Evolutionary conservation across 2,113 vertebrate species (phyloP).

Genomic region (Pangasianodon hypophthalmus): DNA sequence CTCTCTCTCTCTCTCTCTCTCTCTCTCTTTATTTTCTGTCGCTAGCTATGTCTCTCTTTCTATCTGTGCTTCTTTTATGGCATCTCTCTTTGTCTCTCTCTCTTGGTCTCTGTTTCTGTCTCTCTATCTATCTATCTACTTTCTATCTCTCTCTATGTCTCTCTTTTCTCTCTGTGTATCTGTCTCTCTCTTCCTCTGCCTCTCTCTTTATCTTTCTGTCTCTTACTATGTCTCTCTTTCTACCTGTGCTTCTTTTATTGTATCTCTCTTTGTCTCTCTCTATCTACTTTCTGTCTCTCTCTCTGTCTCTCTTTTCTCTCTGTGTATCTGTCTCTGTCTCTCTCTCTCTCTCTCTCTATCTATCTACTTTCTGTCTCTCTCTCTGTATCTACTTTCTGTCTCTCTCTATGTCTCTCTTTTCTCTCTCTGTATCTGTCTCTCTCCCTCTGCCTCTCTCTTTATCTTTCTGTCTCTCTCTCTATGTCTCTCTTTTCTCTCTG

Average conservation of each 20-base stretch:
- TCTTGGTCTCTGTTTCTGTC: background rate
- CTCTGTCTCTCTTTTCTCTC: background rate
- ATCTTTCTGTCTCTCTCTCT: background rate
- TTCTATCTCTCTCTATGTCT: background rate
- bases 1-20: conserved; percentile 8
- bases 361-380: no score
- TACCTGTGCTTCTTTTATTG: background rate
- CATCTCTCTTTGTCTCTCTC: background rate
- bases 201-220: background rate
- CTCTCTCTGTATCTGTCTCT: background rate
- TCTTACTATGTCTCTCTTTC: background rate
- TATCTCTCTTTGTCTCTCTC: background rate
- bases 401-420: background rate
- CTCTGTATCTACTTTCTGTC: no score
- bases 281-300: background rate
- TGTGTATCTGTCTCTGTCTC: background rate
- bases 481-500: background rate
- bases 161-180: background rate
- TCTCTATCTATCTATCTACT: background rate
- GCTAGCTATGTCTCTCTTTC: background rate
- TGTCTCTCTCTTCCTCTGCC: background rate
- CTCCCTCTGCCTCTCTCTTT: background rate
- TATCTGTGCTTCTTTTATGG: background rate
- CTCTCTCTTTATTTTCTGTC: background rate
- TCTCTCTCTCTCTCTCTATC: no score